These are phyloP conservation scores for Panorpa germanica DNA, from an alignment of 2,888 invertebrate species.

Conservation along the genomic window DNA sequence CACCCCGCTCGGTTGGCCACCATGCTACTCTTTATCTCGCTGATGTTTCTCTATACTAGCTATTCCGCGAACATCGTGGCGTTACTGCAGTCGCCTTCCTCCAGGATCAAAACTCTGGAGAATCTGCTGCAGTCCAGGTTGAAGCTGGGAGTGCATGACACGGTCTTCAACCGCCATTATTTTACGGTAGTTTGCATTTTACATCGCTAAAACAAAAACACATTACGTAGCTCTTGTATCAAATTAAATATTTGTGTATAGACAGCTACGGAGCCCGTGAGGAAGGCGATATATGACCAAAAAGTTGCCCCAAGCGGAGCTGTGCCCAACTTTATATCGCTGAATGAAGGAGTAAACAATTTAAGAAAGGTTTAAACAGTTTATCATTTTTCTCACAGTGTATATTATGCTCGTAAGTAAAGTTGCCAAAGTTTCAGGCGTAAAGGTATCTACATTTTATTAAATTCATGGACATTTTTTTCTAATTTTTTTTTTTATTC, in stretches of 20 bases:
- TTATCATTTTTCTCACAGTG: too few relatives aligned
- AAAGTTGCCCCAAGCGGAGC: slow-evolving; percentile 42
- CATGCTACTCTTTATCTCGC: slow-evolving; percentile 37
- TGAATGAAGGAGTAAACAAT: slow-evolving; percentile 39
- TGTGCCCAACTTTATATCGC: slow-evolving; percentile 32
- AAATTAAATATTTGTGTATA: slow-evolving; percentile 18
- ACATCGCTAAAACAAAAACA: slow-evolving; percentile 1
- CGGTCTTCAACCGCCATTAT: slow-evolving; percentile 46
- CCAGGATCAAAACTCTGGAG: slow-evolving; percentile 38
- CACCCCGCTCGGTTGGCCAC: slow-evolving; percentile 34
- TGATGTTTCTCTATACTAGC: slow-evolving; percentile 54
- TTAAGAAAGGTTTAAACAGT: slow-evolving; percentile 26
- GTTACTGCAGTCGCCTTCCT: slow-evolving; percentile 50
- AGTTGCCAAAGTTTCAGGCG: too few relatives aligned
- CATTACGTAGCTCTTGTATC: background rate
- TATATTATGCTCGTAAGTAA: too few relatives aligned
- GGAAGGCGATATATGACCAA: slow-evolving; percentile 38
- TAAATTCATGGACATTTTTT: too few relatives aligned
- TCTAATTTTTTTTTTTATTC: too few relatives aligned
- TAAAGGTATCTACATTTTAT: too few relatives aligned
- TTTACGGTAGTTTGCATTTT: slow-evolving; percentile 33
- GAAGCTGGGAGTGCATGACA: slow-evolving; percentile 45
- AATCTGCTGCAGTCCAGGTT: slow-evolving; percentile 46
- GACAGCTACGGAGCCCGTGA: slow-evolving; percentile 42
- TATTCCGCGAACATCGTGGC: slow-evolving; percentile 63